These are phyloP conservation scores for Tenodera sinensis DNA, from an alignment of 2,888 invertebrate genomes.

Conservation along the genomic window DNA sequence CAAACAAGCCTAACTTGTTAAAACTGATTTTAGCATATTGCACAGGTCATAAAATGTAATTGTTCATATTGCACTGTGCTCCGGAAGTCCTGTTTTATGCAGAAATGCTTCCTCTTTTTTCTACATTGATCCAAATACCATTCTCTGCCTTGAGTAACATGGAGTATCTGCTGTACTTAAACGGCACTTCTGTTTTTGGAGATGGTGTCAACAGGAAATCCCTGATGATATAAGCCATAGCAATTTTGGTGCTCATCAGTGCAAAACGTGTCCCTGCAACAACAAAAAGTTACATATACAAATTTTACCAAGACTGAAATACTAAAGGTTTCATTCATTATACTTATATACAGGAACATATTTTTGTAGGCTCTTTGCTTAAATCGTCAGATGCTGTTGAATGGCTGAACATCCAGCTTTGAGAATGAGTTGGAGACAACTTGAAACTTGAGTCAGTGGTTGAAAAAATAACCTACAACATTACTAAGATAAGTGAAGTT, in stretches of 20 bases:
- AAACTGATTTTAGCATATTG: background rate
- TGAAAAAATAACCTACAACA: too few relatives aligned
- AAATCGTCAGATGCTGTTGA: too few relatives aligned
- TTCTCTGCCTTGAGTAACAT: conserved; percentile 46
- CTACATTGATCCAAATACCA: conserved; percentile 47
- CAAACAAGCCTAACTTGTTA: too few relatives aligned
- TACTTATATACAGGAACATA: too few relatives aligned
- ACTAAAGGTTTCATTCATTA: too few relatives aligned
- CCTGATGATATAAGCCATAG: conserved; percentile 48
- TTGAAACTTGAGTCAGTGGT: too few relatives aligned
- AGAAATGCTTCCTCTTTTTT: conserved; percentile 18
- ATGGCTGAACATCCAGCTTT: too few relatives aligned
- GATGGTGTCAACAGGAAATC: conserved; percentile 47
- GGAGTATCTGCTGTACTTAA: conserved; percentile 43
- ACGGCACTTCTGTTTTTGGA: conserved; percentile 47
- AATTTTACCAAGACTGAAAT: too few relatives aligned
- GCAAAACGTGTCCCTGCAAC: conserved; percentile 53
- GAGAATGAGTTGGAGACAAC: too few relatives aligned
- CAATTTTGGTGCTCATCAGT: conserved; percentile 50
- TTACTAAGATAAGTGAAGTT: too few relatives aligned
- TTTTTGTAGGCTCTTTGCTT: too few relatives aligned
- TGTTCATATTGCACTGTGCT: background rate
- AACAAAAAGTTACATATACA: background rate
- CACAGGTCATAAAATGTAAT: background rate
- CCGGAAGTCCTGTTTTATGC: too few relatives aligned